These are phyloP conservation scores for Mongoloraphidia duomilia DNA, from an alignment of 2,888 invertebrate genomes.

Conservation along the genomic window DNA sequence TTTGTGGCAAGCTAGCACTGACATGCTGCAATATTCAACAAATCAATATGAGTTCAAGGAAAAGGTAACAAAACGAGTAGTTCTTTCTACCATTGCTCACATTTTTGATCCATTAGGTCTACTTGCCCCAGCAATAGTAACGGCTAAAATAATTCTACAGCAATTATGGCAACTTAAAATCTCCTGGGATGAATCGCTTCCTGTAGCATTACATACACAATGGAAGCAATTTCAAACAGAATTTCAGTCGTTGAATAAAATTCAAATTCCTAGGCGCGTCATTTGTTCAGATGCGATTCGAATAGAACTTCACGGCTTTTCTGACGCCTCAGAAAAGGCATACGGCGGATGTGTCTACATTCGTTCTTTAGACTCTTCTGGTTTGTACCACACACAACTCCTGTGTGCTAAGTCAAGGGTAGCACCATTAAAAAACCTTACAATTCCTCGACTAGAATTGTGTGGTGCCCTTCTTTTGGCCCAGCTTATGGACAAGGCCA, in stretches of 20 bases:
- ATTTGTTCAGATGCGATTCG: not conserved
- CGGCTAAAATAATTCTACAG: not conserved
- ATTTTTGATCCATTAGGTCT: not conserved
- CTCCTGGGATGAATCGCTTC: slow-evolving; percentile 4
- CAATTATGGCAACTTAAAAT: not conserved
- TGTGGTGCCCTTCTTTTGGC: slow-evolving; percentile 2
- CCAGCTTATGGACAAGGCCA: not conserved
- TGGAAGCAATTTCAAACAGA: slow-evolving; percentile 1
- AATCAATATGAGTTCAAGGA: too few species aligned
- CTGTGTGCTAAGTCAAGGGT: slow-evolving; percentile 3
- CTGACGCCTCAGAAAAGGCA: slow-evolving; percentile 3
- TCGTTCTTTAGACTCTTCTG: not conserved
- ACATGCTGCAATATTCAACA: too few species aligned
- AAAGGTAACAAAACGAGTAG: not conserved
- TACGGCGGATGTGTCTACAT: slow-evolving; percentile 5
- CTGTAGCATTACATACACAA: not conserved
- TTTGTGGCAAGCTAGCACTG: too few species aligned
- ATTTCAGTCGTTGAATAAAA: not conserved
- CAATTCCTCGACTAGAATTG: not conserved
- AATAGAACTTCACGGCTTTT: slow-evolving; percentile 3
- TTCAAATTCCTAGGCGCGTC: not conserved
- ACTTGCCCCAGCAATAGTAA: not conserved
- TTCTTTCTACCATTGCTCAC: not conserved
- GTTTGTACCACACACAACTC: not conserved
- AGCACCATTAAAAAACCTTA: slow-evolving; percentile 2